Base-by-base conservation (phyloP, 1,140 invertebrate genomes). In the Oryzaephilus surinamensis region DNA sequence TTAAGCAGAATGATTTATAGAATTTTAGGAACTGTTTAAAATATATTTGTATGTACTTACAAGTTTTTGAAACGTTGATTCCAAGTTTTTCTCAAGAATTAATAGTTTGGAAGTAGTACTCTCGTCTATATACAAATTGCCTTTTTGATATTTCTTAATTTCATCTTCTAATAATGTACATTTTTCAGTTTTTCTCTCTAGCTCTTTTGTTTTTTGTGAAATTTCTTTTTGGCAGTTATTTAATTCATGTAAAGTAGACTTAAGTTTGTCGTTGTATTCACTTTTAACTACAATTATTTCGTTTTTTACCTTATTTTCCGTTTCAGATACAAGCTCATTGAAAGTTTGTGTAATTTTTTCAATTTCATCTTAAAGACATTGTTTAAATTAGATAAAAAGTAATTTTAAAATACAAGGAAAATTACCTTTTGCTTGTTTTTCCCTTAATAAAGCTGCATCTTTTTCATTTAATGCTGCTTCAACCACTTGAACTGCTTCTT, bases 401-500 rank as follows among this genome's bases (percentile, higher is more conserved):
- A 19, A 42, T 2, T 17, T 7, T 14, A n/a, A 17, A 42, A 26
- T 27, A 38, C 15, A 26, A 26, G 7, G 20, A 13, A 16, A 17
- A 36, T 24, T 24, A 55, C 54, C 50, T 45, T 48, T 48, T 5
- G 50, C 29, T 47, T 52, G 31, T 4, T 30, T 37, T 48, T 62
- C 58, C 26, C 58, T 41, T 13, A 52, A 35, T 21, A 59, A 28
- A 23, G 55, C 53, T 10, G 53, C 54, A 45, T 59, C 55, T 48
- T 58, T 60, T 46, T 62, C 60, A 12, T 50, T 41, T 14, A 59
- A 40, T 14, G 57, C 55, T 12, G 51, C 52, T 35, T 60, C 55
- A 23, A 55, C 57, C 7, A 61, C 33, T 23, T 49, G 41, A 10
- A 60, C 38, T n/a, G 59, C 56, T 45, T 61, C 59, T 4, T 38